Evolutionary conservation across 2,113 vertebrate genomes (phyloP), one percentile per base, ranked within the genome.

Genomic region (Rhea pennata): DNA sequence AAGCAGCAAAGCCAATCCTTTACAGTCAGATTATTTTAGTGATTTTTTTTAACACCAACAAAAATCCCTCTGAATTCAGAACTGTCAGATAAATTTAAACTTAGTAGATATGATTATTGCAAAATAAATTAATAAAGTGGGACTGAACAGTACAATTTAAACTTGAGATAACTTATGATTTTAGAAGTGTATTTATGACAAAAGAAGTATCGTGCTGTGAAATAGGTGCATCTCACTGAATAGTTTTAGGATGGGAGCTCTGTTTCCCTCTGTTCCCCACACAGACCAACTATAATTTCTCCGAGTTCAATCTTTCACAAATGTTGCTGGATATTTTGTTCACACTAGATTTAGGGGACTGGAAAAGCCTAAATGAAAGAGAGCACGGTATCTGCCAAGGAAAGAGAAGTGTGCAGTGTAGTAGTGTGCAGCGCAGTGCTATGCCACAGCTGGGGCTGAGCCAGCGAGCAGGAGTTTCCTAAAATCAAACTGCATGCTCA

Each of bases 11-110:
- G 4, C 62, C 72, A 61, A 62, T 17, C 21, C 29, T 66, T 73
- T 58, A 50, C 10, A 91, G 36, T 59, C 84, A 88, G 50, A 90
- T 89, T n/a, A 79, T 65, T 95, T 86, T 96, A 74, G 70, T 88
- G 46, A 93, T 71, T 65, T 87, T 4, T 82, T 95, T 91, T 29
- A 93, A 80, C 6, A 72, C 36, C 12, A 89, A 51, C 39, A 77
- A 10, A 91, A 80, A 51, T 36, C n/a, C 9, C 93, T 72, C 77
- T 50, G 70, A 93, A 48, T 51, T 71, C 51, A 58, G 70, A 93
- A 89, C 65, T 46, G 78, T 51, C 82, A 76, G 48, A 80, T 40
- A 81, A 61, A 20, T 71, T 89, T 56, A 48, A 91, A 72, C 17
- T 31, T 76, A 59, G 27, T 23, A 74, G 61, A 81, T 15, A 6